phyloP scores from a whole-genome alignment of 1,140 invertebrate genomes.

The Planococcus citri region DNA sequence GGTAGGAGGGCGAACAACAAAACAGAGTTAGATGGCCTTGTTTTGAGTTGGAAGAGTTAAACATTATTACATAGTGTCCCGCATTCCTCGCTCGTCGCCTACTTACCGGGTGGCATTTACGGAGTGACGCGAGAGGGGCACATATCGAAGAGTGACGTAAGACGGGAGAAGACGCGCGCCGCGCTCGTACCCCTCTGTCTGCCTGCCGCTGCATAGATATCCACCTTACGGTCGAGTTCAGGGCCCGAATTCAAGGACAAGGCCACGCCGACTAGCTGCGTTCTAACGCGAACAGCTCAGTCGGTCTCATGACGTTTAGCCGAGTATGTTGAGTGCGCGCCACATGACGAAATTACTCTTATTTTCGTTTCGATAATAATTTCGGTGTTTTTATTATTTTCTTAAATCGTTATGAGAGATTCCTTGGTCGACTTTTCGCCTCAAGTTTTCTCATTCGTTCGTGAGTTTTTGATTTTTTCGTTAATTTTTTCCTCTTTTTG shows the following conservation, averaged over 20 bases:
- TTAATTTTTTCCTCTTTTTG: not conserved
- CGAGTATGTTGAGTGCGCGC: slow-evolving; percentile 14
- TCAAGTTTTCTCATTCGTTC: too few species aligned
- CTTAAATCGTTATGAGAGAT: not conserved
- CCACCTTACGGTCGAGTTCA: slow-evolving; percentile 19
- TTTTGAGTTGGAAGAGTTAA: not conserved
- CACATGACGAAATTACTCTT: slow-evolving; percentile 12
- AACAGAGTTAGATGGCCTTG: slow-evolving; percentile 6
- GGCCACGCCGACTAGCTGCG: slow-evolving; percentile 14
- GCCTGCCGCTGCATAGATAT: not conserved
- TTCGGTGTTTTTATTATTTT: slow-evolving; percentile 4
- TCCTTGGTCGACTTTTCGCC: too few species aligned
- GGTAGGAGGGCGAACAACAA: not conserved
- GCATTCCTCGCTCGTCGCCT: not conserved
- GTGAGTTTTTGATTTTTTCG: not conserved
- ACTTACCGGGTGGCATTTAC: not conserved
- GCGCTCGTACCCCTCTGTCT: slow-evolving; percentile 9
- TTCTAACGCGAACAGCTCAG: slow-evolving; percentile 18
- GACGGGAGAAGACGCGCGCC: slow-evolving; percentile 12
- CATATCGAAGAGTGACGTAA: slow-evolving; percentile 13
- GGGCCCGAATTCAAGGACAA: slow-evolving; percentile 19
- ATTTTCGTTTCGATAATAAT: slow-evolving; percentile 15
- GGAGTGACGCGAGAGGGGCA: not conserved
- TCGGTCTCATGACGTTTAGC: slow-evolving; percentile 17
- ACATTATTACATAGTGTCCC: not conserved